Percentiles rank a stretch among this genome's conserved stretches.
phyloP scores from a whole-genome alignment of 2,797 vertebrate genomes.

The Anomalospiza imberbis region DNA sequence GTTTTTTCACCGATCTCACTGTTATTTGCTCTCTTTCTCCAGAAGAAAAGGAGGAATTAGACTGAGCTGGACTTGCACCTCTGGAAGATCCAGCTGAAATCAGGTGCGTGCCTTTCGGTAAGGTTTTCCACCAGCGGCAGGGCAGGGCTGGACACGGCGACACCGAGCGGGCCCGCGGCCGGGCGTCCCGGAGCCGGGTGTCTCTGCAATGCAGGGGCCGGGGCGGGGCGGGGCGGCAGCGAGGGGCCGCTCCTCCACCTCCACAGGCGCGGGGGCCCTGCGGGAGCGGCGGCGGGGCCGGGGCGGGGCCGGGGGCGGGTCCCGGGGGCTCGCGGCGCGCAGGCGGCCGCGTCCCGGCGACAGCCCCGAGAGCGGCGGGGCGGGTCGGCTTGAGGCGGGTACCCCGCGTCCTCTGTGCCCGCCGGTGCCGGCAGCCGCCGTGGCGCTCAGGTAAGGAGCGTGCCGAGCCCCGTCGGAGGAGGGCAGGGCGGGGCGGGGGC shows the following conservation, averaged over 20 bases:
- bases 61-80: background rate
- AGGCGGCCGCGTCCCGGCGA: background rate
- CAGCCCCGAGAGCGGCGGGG: background rate
- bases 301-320: background rate
- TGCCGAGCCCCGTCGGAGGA: background rate
- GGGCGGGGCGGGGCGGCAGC: background rate
- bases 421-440: background rate
- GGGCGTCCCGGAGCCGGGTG: background rate
- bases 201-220: constrained; percentile 34
- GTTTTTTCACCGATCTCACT: background rate
- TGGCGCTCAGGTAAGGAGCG: constrained; percentile 48
- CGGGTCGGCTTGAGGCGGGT: background rate
- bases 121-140: background rate
- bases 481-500: background rate
- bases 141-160: background rate
- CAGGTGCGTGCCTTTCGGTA: background rate
- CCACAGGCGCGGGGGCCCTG: background rate
- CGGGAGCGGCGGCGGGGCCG: background rate
- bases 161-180: rapidly evolving
- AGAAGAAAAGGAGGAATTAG: background rate
- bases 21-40: background rate
- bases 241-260: background rate
- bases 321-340: background rate
- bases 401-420: background rate
- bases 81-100: background rate